Evolutionary conservation across 2,888 invertebrate species (phyloP).

Genomic region (Athetis lepigone): DNA sequence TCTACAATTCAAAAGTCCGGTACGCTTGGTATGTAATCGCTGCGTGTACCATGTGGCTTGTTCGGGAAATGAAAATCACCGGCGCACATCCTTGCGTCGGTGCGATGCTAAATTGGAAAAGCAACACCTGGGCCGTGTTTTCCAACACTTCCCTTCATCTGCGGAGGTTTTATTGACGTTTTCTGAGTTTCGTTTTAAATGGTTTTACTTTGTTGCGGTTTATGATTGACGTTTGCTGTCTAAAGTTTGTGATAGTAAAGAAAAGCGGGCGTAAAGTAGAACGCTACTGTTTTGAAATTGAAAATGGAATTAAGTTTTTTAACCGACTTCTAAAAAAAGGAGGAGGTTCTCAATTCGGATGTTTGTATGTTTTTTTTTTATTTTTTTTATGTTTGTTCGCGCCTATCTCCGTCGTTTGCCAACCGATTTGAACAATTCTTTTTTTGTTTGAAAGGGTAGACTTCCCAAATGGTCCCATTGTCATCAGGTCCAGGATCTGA

Average conservation of each 20-base stretch:
- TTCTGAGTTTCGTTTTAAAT: conserved; percentile 52
- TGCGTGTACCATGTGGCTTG: conserved; percentile 62
- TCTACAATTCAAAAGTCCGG: conserved; percentile 67
- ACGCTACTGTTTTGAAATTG: neutral
- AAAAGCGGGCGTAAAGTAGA: conserved; percentile 13
- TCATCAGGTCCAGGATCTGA: too few relatives aligned
- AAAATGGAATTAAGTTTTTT: neutral
- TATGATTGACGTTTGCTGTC: conserved; percentile 49
- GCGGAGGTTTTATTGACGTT: conserved; percentile 54
- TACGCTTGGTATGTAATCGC: conserved; percentile 58
- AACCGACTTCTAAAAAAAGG: too few relatives aligned
- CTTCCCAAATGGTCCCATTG: too few relatives aligned
- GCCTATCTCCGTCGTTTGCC: too few relatives aligned
- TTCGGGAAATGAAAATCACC: conserved; percentile 74
- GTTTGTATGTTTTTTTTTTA: too few relatives aligned
- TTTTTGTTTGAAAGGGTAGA: too few relatives aligned
- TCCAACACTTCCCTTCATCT: conserved; percentile 65
- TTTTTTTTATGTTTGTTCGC: too few relatives aligned
- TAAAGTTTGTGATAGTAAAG: conserved; percentile 14
- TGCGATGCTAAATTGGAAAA: conserved; percentile 78
- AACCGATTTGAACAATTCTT: too few relatives aligned
- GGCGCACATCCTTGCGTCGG: conserved; percentile 72
- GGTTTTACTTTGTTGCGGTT: conserved; percentile 45
- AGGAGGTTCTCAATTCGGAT: too few relatives aligned
- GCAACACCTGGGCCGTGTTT: conserved; percentile 78